phyloP scores from a whole-genome alignment of 2,888 invertebrate genomes.

The Epinotia nisella region DNA sequence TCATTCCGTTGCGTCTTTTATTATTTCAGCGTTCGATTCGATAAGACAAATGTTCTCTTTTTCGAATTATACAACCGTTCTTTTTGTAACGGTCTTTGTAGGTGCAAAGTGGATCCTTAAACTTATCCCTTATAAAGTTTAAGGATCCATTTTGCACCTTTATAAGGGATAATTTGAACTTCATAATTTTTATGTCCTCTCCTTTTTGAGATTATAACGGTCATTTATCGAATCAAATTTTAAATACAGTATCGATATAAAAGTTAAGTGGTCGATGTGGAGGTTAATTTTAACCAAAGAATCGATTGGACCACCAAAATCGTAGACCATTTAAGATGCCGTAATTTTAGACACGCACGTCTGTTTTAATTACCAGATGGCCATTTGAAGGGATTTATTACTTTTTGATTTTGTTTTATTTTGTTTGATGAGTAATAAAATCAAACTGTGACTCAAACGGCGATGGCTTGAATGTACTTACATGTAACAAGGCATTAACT shows the following conservation, averaged over 20 bases:
- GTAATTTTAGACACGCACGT: constrained; percentile 43
- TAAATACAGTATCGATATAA: constrained; percentile 38
- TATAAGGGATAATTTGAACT: constrained; percentile 32
- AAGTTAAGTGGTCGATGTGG: constrained; percentile 28
- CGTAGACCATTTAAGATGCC: constrained; percentile 43
- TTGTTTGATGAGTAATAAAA: constrained; percentile 18
- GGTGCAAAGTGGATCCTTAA: constrained; percentile 10
- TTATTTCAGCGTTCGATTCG: constrained; percentile 22
- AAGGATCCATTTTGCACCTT: too few relatives aligned
- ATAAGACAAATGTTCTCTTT: constrained; percentile 22
- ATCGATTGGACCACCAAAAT: constrained; percentile 42
- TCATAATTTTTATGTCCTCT: constrained; percentile 20
- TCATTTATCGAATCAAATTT: constrained; percentile 38
- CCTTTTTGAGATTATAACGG: constrained; percentile 36
- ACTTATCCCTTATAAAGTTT: too few relatives aligned
- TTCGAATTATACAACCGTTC: constrained; percentile 16
- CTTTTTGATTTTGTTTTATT: constrained; percentile 37
- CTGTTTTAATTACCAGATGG: constrained; percentile 38
- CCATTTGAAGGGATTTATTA: constrained; percentile 34
- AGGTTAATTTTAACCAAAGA: constrained; percentile 40
- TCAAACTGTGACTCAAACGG: neutral
- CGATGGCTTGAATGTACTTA: neutral
- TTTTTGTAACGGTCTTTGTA: constrained; percentile 15
- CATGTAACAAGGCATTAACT: too few relatives aligned
- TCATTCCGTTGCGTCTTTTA: constrained; percentile 31